These are phyloP conservation scores for Lasiommata megera DNA, from an alignment of 2,888 invertebrate species.

Conservation along the genomic window DNA sequence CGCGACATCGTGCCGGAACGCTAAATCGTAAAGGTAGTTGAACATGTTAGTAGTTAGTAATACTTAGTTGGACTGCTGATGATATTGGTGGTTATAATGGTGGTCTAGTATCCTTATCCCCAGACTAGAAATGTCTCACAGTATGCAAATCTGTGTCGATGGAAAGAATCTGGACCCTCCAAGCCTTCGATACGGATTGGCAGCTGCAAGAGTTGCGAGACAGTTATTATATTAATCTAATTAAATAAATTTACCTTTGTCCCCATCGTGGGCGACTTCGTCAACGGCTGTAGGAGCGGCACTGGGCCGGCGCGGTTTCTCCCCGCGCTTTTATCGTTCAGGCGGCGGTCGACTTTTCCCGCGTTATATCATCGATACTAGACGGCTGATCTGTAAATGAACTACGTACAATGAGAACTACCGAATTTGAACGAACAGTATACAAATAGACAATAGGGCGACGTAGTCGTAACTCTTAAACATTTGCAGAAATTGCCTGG, in stretches of 20 bases:
- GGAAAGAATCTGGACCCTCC: too few relatives aligned
- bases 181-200: too few relatives aligned
- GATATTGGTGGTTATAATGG: too few relatives aligned
- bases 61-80: too few relatives aligned
- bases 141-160: too few relatives aligned
- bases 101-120: too few relatives aligned
- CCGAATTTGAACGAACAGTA: slow-evolving; percentile 24
- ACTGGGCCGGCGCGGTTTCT: slow-evolving; percentile 57
- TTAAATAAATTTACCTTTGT: slow-evolving; percentile 55
- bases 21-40: too few relatives aligned
- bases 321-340: slow-evolving; percentile 58
- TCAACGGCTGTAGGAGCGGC: slow-evolving; percentile 56
- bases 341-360: slow-evolving; percentile 40
- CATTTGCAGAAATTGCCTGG: not conserved
- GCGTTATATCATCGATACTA: slow-evolving; percentile 50
- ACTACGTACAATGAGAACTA: slow-evolving; percentile 29
- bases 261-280: slow-evolving; percentile 61
- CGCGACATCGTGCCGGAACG: too few relatives aligned
- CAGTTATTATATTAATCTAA: not conserved
- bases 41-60: too few relatives aligned
- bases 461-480: slow-evolving; percentile 13
- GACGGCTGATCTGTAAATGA: slow-evolving; percentile 25
- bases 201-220: not conserved
- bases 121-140: too few relatives aligned
- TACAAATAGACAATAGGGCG: slow-evolving; percentile 18